phyloP scores from a whole-genome alignment of 2,888 invertebrate genomes.

The Scaptomyza flava region DNA sequence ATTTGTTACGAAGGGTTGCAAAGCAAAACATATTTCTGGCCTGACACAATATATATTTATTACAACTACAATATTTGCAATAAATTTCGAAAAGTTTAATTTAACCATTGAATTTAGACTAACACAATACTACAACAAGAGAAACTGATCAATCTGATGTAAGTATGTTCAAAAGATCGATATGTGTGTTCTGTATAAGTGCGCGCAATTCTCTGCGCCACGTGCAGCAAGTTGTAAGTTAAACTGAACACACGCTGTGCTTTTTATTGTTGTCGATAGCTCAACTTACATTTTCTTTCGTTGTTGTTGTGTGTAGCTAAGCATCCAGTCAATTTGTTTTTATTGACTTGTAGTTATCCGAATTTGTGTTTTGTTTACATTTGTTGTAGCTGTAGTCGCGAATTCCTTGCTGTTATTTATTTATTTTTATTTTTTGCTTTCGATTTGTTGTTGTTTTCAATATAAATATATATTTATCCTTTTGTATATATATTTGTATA shows the following conservation, averaged over 20 bases:
- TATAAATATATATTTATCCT: conserved; percentile 25
- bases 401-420: conserved; percentile 34
- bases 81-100: not conserved
- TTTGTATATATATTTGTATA: conserved; percentile 12
- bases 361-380: conserved; percentile 30
- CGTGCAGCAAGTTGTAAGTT: conserved; percentile 28
- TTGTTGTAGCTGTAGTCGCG: conserved; percentile 35
- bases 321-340: conserved; percentile 26
- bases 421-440: conserved; percentile 16
- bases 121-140: not conserved
- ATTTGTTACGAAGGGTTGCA: conserved; percentile 3
- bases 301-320: conserved; percentile 13
- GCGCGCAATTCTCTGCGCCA: conserved; percentile 28
- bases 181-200: not conserved
- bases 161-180: not conserved
- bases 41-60: not conserved
- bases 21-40: not conserved
- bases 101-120: not conserved
- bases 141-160: not conserved
- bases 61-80: not conserved
- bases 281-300: conserved; percentile 39
- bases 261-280: not conserved
- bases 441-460: conserved; percentile 28
- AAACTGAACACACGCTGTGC: not conserved
- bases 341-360: conserved; percentile 36